Evolutionary conservation across 2,888 invertebrate species (phyloP).

Genomic region (Amphipyra berbera): DNA sequence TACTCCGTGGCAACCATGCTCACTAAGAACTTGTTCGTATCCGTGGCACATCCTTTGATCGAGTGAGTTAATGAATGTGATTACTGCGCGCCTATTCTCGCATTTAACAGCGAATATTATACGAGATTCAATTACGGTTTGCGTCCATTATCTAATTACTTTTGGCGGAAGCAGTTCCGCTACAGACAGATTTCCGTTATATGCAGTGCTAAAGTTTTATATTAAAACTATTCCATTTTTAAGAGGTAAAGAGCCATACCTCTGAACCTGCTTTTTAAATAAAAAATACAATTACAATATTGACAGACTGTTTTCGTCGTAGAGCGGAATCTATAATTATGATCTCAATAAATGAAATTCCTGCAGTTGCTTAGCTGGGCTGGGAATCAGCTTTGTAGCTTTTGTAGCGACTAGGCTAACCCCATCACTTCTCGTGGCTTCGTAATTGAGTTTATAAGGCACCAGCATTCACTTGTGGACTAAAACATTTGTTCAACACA

Average conservation of each 20-base stretch:
- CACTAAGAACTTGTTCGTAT: constrained; percentile 71
- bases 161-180: neutral
- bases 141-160: constrained; percentile 31
- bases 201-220: neutral
- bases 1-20: constrained; percentile 74
- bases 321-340: neutral
- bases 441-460: constrained; percentile 5
- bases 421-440: neutral
- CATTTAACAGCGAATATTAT: constrained; percentile 14
- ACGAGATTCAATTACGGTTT: constrained; percentile 34
- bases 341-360: constrained; percentile 5
- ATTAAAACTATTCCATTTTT: neutral
- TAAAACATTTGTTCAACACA: neutral
- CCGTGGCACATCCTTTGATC: constrained; percentile 77
- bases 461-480: neutral
- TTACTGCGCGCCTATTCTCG: constrained; percentile 11
- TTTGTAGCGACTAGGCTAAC: neutral
- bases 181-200: neutral
- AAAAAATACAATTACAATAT: constrained; percentile 3
- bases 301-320: neutral
- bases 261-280: no score
- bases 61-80: constrained; percentile 65
- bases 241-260: no score
- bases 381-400: no score
- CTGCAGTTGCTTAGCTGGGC: neutral